Evolutionary conservation across 2,888 invertebrate genomes (phyloP), one percentile per base, ranked within the genome.

Genomic region (Leucophenga maculata): DNA sequence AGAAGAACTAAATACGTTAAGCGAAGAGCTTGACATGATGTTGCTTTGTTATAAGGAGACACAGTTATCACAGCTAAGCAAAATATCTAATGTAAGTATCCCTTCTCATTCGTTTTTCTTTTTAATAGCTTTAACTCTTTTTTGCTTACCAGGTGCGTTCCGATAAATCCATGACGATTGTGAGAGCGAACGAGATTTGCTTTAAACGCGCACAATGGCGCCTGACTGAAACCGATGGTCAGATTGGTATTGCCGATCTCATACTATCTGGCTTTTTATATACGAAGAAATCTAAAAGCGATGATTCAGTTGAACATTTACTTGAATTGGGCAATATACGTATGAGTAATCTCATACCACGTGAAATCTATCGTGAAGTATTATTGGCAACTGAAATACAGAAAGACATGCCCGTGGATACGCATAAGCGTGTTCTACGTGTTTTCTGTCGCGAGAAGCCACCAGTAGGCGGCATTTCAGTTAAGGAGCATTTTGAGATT

Each of bases 201-300:
- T 99, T 99, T 89, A 98, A 98, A 89, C 96, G 97, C 83, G 99
- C 99, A 4, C 95, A 97, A 84, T 99, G 99, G 99, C 89, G 98
- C 50, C 92, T 99, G 75, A 99, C 99, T 0, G 98, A 99, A 87
- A 94, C 95, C 0, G 99, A 99, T 89, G 99, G 99, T 0, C 99
- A 98, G 89, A 93, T 99, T 68, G 98, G 98, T 71, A 97, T 99
- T 75, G 97, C 99, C 0, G 98, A 99, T 90, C 91, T 99, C 70
- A 94, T 97, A 69, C 92, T 99, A 3, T 95, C 97, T 69, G 98
- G 98, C 87, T 99, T 99, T 89, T 90, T 99, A 91, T 97, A 99
- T 86, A 98, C 97, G 0, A 98, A 99, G 88, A 96, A 97, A 65
- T 97, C 97, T 0, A 94, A 97, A 78, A 97, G 96, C 70, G 98